A percentile compares a stretch with the other conserved stretches of the same genome.
Conservation (phyloP, 1,140 invertebrate genomes). For the Prorops nasuta region DNA sequence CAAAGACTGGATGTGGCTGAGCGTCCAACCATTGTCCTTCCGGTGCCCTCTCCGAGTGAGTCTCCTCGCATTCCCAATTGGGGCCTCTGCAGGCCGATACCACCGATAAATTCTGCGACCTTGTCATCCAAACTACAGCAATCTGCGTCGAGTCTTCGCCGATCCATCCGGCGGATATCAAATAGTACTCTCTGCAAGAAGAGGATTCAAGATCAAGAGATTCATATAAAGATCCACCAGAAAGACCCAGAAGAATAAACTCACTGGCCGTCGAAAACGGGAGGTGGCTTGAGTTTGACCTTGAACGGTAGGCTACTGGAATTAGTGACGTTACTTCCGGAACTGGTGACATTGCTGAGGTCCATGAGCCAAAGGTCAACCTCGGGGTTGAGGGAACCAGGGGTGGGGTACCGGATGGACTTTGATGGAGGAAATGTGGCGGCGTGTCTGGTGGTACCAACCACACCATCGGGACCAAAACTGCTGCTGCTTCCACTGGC, state of each 20-base stretch:
- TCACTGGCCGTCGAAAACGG: slow-evolving; percentile 70
- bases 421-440: slow-evolving; percentile 70
- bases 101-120: slow-evolving; percentile 83
- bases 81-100: slow-evolving; percentile 75
- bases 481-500: slow-evolving; percentile 45
- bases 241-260: slow-evolving; percentile 29
- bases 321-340: slow-evolving; percentile 21
- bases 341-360: slow-evolving; percentile 62
- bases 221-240: no score
- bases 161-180: slow-evolving; percentile 88
- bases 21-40: slow-evolving; percentile 84
- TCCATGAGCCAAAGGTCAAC: slow-evolving; percentile 79
- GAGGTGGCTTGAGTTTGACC: slow-evolving; percentile 68
- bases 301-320: slow-evolving; percentile 47
- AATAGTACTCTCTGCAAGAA: slow-evolving; percentile 80
- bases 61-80: slow-evolving; percentile 81
- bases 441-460: slow-evolving; percentile 21
- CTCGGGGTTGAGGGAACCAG: slow-evolving; percentile 81
- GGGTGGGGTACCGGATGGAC: slow-evolving; percentile 76
- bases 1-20: slow-evolving; percentile 80
- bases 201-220: background rate
- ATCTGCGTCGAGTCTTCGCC: slow-evolving; percentile 71
- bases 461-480: slow-evolving; percentile 32
- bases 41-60: slow-evolving; percentile 75
- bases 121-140: slow-evolving; percentile 85